Conservation (phyloP, 1,140 invertebrate species). For the Caenorhabditis inopinata region DNA sequence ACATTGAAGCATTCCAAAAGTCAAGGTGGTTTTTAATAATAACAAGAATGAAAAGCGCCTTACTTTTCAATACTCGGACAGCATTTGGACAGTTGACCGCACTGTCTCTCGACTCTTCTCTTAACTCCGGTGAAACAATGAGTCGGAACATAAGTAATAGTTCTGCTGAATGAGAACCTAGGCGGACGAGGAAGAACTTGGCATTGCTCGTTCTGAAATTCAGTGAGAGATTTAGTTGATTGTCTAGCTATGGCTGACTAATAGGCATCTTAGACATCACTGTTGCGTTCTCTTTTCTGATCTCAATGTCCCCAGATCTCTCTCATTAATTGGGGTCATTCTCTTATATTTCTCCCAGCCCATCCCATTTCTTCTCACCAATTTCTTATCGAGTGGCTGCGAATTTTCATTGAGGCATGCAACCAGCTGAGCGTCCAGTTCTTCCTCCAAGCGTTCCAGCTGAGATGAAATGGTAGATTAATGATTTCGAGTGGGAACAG, state of each 20-base stretch:
- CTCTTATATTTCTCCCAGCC: not conserved
- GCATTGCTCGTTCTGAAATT: constrained; percentile 18
- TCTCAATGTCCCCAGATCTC: not conserved
- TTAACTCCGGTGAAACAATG: constrained; percentile 42
- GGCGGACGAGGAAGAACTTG: not conserved
- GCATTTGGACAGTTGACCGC: constrained; percentile 20
- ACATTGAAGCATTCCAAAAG: no score
- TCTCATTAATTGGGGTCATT: not conserved
- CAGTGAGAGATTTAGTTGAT: not conserved
- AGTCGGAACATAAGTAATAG: constrained; percentile 39
- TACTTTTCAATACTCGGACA: constrained; percentile 37
- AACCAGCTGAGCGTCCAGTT: constrained; percentile 23
- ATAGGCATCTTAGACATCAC: not conserved
- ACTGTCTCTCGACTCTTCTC: constrained; percentile 31
- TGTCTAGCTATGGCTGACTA: not conserved
- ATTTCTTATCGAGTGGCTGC: not conserved
- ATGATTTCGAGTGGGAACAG: not conserved
- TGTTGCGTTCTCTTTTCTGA: not conserved
- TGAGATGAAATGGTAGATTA: not conserved
- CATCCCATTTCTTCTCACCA: not conserved
- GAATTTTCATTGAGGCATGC: constrained; percentile 41
- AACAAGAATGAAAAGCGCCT: no score
- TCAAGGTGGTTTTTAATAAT: no score
- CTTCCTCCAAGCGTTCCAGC: constrained; percentile 32
- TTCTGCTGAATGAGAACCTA: constrained; percentile 34